Base-by-base conservation (phyloP, 2,888 invertebrate species). In the Drosophila kuntzei region DNA sequence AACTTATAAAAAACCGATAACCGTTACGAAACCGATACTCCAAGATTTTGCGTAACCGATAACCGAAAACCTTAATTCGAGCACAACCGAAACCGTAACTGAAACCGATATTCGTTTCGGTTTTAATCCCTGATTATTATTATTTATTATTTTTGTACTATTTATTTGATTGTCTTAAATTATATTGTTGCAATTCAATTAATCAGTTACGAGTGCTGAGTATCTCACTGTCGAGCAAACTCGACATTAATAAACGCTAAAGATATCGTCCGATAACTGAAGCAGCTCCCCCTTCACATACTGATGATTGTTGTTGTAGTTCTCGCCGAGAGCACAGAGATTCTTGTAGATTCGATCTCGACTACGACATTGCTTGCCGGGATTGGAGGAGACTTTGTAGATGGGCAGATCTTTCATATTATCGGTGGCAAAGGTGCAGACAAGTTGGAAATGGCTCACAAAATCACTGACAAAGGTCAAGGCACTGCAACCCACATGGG, bases 401-500 rank as follows among this genome's bases (percentile, higher is more conserved):
- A 80, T 58, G 39, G 73, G 58, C 5, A 14, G 36, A 1, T 61
- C 14, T 0, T 36, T 9, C 55, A 76, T 34, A 16, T 66, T 70
- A 2, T 76, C 68, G 0, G 80, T 80, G n/a, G 80, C 62, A 41
- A 80, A 80, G 9, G 71, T 16, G 37, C 80, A 80, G 11, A 25
- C 39, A 2, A 80, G 0, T 3, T 20, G 37, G 34, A 79, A 68
- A 2, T 68, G 12, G 1, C 68, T 43, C 0, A 7, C 1, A 4
- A n/a, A 14, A 0, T 47, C 34, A 3, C 3, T n/a, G 1, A 2
- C 12, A 16, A 34, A 63, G 9, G 41, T 47, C 36, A 70, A 1
- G 0, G 34, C 76, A n/a, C 76, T 61, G 51, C 80, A 80, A 44
- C 80, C 80, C 25, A 80, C 51, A 25, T 76, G 73, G 3, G 78